Evolutionary conservation across 2,888 invertebrate species (phyloP).

Genomic region (Heteropelma amictum): DNA sequence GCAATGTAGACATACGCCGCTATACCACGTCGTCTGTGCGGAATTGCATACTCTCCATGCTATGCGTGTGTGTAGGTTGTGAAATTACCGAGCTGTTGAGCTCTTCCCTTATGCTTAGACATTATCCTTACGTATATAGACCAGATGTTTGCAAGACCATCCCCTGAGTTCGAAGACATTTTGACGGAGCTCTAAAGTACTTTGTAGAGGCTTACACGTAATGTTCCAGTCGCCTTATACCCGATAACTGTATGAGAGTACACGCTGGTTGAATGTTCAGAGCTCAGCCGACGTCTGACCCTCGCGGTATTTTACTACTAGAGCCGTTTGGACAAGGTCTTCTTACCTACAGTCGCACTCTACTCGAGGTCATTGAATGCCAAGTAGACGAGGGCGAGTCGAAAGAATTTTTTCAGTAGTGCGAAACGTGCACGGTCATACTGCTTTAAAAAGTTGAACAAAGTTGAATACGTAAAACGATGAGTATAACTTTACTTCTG

Average conservation of each 20-base stretch:
- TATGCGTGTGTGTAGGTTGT: neutral
- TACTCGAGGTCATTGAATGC: constrained; percentile 27
- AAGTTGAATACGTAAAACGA: neutral
- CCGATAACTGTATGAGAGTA: constrained; percentile 13
- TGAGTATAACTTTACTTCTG: neutral
- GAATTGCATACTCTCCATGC: neutral
- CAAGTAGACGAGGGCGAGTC: neutral
- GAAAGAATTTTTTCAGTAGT: constrained; percentile 15
- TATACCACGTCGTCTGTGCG: no score
- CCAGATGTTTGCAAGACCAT: constrained; percentile 1
- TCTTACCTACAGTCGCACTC: neutral
- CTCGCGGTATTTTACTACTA: constrained; percentile 32
- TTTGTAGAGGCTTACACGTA: constrained; percentile 3
- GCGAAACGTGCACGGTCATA: constrained; percentile 10
- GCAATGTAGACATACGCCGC: no score
- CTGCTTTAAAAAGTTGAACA: neutral
- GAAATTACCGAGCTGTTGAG: constrained; percentile 22
- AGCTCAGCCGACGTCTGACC: constrained; percentile 18
- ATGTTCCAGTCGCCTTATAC: constrained; percentile 14
- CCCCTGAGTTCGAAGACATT: constrained; percentile 16
- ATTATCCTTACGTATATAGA: constrained; percentile 9
- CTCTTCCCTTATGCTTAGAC: constrained; percentile 2
- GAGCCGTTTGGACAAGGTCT: constrained; percentile 17
- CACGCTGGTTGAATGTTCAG: constrained; percentile 5
- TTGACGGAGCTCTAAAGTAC: constrained; percentile 11